A percentile compares a stretch with the other conserved stretches of the same genome.
These are phyloP conservation scores for Polyommatus iphigenia DNA, from an alignment of 2,888 invertebrate genomes.

Conservation along the genomic window DNA sequence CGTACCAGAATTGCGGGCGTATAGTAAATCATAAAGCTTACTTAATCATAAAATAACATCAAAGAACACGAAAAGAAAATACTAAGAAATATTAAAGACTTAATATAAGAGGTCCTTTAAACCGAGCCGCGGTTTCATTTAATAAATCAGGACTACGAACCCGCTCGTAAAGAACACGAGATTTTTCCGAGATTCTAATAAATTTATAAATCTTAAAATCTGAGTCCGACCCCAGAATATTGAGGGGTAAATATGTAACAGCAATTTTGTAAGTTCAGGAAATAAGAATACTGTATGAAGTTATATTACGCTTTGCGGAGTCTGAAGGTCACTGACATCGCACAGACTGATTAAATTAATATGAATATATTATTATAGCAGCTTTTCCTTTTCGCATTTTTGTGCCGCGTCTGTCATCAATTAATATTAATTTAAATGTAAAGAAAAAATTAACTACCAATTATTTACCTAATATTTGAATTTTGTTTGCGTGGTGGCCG, in stretches of 20 bases:
- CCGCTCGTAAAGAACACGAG: conserved; percentile 13
- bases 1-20: too few species aligned
- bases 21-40: neutral
- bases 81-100: conserved; percentile 7
- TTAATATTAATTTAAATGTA: too few species aligned
- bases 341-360: too few species aligned
- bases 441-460: too few species aligned
- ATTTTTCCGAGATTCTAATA: conserved; percentile 6
- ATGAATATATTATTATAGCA: too few species aligned
- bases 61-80: neutral
- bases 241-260: neutral
- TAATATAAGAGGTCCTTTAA: conserved; percentile 10
- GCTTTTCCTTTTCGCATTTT: too few species aligned
- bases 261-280: neutral
- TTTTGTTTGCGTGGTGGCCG: too few species aligned
- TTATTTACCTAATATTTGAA: too few species aligned
- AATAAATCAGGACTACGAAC: conserved; percentile 3
- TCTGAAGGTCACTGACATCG: too few species aligned
- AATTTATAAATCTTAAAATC: conserved; percentile 20
- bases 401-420: too few species aligned
- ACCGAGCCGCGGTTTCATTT: neutral
- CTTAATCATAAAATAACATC: neutral
- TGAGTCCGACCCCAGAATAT: neutral
- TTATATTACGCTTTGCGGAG: neutral
- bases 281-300: neutral